phyloP scores from a whole-genome alignment of 2,888 invertebrate species.

The Lithosia quadra region DNA sequence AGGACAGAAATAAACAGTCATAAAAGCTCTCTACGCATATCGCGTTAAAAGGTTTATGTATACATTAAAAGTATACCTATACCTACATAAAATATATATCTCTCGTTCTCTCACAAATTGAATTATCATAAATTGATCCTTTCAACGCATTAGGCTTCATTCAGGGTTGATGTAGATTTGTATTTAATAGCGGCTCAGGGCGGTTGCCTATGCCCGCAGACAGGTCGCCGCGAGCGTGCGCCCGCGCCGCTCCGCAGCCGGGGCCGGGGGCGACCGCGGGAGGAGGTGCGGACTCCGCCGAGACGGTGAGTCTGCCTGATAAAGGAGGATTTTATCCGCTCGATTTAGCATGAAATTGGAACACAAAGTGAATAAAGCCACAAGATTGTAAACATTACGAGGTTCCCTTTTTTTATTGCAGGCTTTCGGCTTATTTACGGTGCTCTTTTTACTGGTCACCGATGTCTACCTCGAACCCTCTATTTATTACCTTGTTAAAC shows the following conservation, averaged over 20 bases:
- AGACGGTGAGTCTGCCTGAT: slow-evolving; percentile 85
- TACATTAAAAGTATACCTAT: slow-evolving; percentile 62
- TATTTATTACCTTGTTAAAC: slow-evolving; percentile 86
- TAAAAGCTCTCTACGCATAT: slow-evolving; percentile 54
- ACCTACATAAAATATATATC: slow-evolving; percentile 61
- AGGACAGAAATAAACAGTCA: slow-evolving; percentile 44
- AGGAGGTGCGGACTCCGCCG: slow-evolving; percentile 60
- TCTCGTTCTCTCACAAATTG: slow-evolving; percentile 70
- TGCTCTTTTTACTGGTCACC: slow-evolving; percentile 82
- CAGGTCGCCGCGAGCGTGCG: slow-evolving; percentile 37
- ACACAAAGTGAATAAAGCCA: slow-evolving; percentile 87
- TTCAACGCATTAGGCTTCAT: slow-evolving; percentile 74
- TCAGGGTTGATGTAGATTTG: slow-evolving; percentile 76
- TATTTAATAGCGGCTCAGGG: slow-evolving; percentile 72
- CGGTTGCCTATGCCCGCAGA: slow-evolving; percentile 43
- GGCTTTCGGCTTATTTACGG: slow-evolving; percentile 83
- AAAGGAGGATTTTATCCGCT: slow-evolving; percentile 85
- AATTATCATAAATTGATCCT: slow-evolving; percentile 76
- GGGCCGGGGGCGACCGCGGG: slow-evolving; percentile 31
- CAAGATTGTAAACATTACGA: slow-evolving; percentile 87
- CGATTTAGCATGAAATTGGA: slow-evolving; percentile 87
- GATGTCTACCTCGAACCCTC: slow-evolving; percentile 74
- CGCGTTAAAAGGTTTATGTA: slow-evolving; percentile 50
- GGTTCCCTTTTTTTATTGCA: slow-evolving; percentile 83
- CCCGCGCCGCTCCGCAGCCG: slow-evolving; percentile 33